Evolutionary conservation across 1,140 invertebrate genomes (phyloP).

Genomic region (Atopsyche davidsoni): DNA sequence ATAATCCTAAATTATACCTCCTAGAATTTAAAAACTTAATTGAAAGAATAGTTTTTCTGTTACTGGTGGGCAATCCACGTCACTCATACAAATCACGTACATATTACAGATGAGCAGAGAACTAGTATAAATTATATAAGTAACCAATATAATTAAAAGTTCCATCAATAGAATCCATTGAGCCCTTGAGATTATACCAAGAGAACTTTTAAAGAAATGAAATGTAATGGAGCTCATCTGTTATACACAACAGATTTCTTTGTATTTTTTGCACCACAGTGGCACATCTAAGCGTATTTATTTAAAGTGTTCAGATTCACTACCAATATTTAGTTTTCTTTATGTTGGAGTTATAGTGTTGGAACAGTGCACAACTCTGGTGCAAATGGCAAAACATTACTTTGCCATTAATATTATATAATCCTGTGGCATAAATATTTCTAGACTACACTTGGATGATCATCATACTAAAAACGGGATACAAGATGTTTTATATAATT

Average conservation of each 20-base stretch:
- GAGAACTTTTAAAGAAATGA: conserved; percentile 17
- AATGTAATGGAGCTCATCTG: not conserved
- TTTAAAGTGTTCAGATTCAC: not conserved
- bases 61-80: no score
- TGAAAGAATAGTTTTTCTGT: no score
- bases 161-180: conserved; percentile 24
- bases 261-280: not conserved
- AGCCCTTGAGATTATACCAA: conserved; percentile 28
- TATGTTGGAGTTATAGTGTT: not conserved
- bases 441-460: no score
- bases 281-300: not conserved
- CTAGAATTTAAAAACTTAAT: no score
- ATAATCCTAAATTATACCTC: no score
- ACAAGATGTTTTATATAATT: no score
- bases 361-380: no score
- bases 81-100: no score
- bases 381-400: no score
- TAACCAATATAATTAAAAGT: conserved; percentile 11
- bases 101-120: not conserved
- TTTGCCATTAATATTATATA: no score
- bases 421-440: no score
- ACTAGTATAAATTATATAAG: not conserved
- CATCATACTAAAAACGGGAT: no score
- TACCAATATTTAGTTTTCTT: not conserved
- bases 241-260: not conserved